Evolutionary conservation across 2,888 invertebrate species (phyloP).

Genomic region (Ecliptopera silaceata): DNA sequence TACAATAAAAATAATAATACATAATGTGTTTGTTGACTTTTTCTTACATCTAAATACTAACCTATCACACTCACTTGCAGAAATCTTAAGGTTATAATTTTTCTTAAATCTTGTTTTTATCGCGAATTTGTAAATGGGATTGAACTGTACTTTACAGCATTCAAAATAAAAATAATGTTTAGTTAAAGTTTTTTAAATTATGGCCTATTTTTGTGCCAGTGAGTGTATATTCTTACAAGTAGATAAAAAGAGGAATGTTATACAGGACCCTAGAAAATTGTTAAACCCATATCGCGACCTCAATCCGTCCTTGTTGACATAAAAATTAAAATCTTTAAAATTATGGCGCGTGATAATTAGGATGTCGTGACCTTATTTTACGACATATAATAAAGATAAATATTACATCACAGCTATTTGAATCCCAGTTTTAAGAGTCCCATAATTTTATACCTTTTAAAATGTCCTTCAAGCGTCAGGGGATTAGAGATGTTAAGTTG

Average conservation of each 20-base stretch:
- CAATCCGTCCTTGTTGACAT: not conserved
- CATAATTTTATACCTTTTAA: too few species aligned
- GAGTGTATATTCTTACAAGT: too few species aligned
- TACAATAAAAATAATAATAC: conserved; percentile 23
- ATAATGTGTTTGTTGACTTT: conserved; percentile 11
- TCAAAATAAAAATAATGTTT: too few species aligned
- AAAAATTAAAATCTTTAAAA: conserved; percentile 4
- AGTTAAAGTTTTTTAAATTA: too few species aligned
- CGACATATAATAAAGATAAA: conserved; percentile 18
- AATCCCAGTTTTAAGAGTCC: conserved; percentile 6
- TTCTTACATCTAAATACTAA: conserved; percentile 6
- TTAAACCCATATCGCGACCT: not conserved
- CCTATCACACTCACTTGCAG: too few species aligned
- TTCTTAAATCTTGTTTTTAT: too few species aligned
- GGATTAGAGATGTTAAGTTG: too few species aligned
- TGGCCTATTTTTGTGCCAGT: too few species aligned
- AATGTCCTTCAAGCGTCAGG: too few species aligned
- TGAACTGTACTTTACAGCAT: too few species aligned
- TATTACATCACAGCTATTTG: conserved; percentile 35
- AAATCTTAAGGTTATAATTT: too few species aligned
- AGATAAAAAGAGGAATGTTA: conserved; percentile 7
- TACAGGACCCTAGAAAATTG: not conserved
- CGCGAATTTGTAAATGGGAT: too few species aligned
- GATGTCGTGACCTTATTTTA: conserved; percentile 19
- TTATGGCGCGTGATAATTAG: conserved; percentile 10